phyloP scores from a whole-genome alignment of 2,888 invertebrate genomes.

The Eupithecia inturbata region DNA sequence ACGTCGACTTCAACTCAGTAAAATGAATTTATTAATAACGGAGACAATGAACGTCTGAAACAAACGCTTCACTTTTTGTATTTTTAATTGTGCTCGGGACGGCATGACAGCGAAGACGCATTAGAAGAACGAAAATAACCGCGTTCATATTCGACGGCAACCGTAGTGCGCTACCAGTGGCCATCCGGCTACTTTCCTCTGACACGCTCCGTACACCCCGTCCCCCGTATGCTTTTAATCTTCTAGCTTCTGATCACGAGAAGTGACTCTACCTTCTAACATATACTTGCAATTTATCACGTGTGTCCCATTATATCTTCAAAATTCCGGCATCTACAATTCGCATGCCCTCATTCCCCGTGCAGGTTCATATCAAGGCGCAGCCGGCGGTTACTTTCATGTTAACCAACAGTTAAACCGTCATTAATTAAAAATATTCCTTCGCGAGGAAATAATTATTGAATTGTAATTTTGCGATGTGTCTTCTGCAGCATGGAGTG shows the following conservation, averaged over 20 bases:
- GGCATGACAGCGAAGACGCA: constrained; percentile 75
- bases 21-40: constrained; percentile 85
- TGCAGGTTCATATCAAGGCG: constrained; percentile 9
- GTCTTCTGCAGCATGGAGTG: constrained; percentile 72
- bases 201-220: constrained; percentile 30
- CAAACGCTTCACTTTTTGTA: constrained; percentile 82
- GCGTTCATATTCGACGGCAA: constrained; percentile 75
- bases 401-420: constrained; percentile 63
- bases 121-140: constrained; percentile 83
- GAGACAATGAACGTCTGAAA: constrained; percentile 85
- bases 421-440: constrained; percentile 66
- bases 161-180: constrained; percentile 37
- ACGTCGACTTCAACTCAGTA: constrained; percentile 82
- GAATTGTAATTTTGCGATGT: constrained; percentile 79
- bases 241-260: neutral
- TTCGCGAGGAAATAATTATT: constrained; percentile 70
- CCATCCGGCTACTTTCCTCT: constrained; percentile 34
- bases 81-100: constrained; percentile 83
- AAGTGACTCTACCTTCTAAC: neutral
- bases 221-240: neutral
- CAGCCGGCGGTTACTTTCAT: constrained; percentile 50
- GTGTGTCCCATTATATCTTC: neutral
- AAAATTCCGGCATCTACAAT: neutral
- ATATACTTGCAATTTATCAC: neutral
- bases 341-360: constrained; percentile 4